Conservation (phyloP, 2,113 vertebrate genomes). For the Noturus placidus region DNA sequence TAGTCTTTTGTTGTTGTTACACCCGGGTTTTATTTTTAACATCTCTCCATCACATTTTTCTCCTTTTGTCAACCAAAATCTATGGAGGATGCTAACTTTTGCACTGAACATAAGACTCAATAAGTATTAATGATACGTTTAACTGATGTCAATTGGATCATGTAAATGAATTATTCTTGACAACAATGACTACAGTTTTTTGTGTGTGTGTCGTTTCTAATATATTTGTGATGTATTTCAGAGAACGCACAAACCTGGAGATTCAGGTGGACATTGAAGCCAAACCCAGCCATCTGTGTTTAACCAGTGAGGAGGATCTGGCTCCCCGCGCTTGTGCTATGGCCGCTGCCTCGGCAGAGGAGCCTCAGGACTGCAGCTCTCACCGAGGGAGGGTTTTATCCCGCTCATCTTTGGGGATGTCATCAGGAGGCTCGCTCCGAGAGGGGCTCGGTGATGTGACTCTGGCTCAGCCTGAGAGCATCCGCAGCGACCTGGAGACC, state of each 20-base stretch:
- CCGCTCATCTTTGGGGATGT: constrained; percentile 64
- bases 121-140: background rate
- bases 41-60: background rate
- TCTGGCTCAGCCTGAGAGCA: constrained; percentile 95
- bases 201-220: background rate
- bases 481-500: constrained; percentile 96
- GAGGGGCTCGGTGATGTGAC: constrained; percentile 86
- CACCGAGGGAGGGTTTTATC: constrained; percentile 68
- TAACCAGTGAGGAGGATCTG: constrained; percentile 93
- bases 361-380: constrained; percentile 79
- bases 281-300: constrained; percentile 93
- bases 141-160: background rate
- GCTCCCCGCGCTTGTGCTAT: constrained; percentile 73
- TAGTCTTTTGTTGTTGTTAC: background rate
- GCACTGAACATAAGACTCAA: background rate
- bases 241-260: constrained; percentile 97
- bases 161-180: too few species aligned
- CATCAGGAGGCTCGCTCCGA: constrained; percentile 72
- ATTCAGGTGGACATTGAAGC: constrained; percentile 99
- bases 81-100: background rate
- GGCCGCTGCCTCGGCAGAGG: constrained; percentile 64
- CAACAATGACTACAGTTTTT: background rate
- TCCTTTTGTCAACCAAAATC: background rate
- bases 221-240: constrained; percentile 62
- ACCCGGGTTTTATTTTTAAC: background rate